phyloP scores from a whole-genome alignment of 2,888 invertebrate species.

The Hecatera dysodea region DNA sequence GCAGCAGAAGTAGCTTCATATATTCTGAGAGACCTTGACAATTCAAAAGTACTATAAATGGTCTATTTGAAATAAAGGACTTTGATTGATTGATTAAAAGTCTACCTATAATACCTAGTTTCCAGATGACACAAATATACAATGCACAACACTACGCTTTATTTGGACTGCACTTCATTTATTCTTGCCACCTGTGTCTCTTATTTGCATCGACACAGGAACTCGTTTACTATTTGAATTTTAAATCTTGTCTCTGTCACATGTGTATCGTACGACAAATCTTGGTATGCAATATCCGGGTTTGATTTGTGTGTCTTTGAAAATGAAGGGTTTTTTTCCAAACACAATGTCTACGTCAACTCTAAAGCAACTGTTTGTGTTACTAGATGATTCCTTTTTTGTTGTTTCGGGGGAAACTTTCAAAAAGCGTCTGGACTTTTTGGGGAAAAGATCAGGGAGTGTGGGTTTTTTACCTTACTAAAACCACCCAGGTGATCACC shows the following conservation, averaged over 20 bases:
- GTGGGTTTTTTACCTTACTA: no score
- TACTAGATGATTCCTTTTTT: background rate
- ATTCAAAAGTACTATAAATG: no score
- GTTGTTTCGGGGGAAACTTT: no score
- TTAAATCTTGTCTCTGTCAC: conserved; percentile 52
- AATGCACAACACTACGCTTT: background rate
- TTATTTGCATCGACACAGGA: conserved; percentile 33
- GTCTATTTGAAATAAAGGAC: no score
- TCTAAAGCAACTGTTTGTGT: background rate
- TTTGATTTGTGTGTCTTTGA: conserved; percentile 15
- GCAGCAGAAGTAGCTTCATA: no score
- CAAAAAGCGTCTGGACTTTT: no score
- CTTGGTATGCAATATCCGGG: conserved; percentile 38
- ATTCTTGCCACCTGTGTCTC: conserved; percentile 30
- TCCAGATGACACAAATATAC: conserved; percentile 5
- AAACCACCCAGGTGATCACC: no score
- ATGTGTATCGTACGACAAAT: conserved; percentile 20
- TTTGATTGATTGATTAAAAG: no score
- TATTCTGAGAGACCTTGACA: no score
- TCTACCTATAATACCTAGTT: conserved; percentile 2
- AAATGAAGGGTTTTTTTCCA: background rate
- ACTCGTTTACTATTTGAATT: conserved; percentile 58
- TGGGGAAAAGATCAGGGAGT: no score
- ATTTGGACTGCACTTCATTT: conserved; percentile 25
- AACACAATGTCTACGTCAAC: background rate